phyloP scores from a whole-genome alignment of 2,888 invertebrate species.

The Frankliniella fusca region DNA sequence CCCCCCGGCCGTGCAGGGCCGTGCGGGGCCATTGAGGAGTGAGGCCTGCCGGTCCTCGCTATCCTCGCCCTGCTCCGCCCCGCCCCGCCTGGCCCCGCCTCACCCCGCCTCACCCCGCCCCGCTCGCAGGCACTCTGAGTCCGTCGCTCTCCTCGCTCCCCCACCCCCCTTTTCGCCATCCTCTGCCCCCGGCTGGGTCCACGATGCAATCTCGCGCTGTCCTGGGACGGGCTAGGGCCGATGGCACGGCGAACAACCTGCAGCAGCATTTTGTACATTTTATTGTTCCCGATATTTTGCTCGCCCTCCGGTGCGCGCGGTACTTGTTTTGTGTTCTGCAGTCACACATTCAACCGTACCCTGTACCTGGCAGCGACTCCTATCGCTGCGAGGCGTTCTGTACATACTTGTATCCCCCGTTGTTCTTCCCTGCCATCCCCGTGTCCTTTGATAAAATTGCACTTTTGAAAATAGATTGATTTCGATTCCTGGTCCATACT shows the following conservation, averaged over 20 bases:
- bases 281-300: conserved; percentile 20
- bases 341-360: background rate
- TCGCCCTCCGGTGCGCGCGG: background rate
- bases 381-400: too few species aligned
- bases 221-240: background rate
- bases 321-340: background rate
- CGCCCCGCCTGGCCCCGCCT: background rate
- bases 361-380: too few species aligned
- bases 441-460: too few species aligned
- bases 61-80: background rate
- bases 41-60: too few species aligned
- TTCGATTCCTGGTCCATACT: too few species aligned
- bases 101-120: background rate
- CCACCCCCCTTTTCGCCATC: background rate
- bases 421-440: too few species aligned
- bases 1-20: background rate
- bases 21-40: background rate
- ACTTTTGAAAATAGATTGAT: too few species aligned
- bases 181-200: background rate
- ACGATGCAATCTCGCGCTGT: background rate
- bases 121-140: too few species aligned
- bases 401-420: too few species aligned
- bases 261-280: conserved; percentile 23
- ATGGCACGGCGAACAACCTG: conserved; percentile 3
- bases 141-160: background rate